Percentiles rank a stretch among this genome's conserved stretches.
Conservation (phyloP, 1,140 invertebrate genomes). For the Monochamus saltuarius region DNA sequence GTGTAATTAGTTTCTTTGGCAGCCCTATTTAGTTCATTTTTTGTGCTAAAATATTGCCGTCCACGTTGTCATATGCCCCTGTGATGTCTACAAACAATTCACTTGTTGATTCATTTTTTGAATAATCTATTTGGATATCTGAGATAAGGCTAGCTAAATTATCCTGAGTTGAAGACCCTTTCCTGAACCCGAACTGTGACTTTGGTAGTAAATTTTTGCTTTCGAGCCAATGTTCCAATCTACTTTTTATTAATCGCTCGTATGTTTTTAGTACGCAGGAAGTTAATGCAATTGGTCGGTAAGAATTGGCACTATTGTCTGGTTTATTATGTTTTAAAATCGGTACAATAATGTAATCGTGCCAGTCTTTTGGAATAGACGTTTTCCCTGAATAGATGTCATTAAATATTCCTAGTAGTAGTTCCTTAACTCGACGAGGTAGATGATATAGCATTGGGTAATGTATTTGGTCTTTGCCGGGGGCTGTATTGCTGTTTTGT, state of each 20-base stretch:
- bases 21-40: not conserved
- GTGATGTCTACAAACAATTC: not conserved
- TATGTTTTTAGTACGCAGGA: conserved; percentile 15
- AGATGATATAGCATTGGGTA: no score
- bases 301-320: not conserved
- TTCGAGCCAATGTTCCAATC: conserved; percentile 12
- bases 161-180: conserved; percentile 2
- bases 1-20: not conserved
- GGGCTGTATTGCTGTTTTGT: no score
- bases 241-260: conserved; percentile 11
- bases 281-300: conserved; percentile 10
- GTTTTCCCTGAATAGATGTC: no score
- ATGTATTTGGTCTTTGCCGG: no score
- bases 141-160: not conserved
- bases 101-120: not conserved
- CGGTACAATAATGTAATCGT: no score
- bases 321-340: no score
- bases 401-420: no score
- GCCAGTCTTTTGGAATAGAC: no score
- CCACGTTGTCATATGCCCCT: conserved; percentile 2
- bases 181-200: conserved; percentile 8
- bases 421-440: no score
- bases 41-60: not conserved
- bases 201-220: not conserved
- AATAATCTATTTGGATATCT: conserved; percentile 6